Evolutionary conservation across 2,888 invertebrate genomes (phyloP).

Genomic region (Melinaea marsaeus): DNA sequence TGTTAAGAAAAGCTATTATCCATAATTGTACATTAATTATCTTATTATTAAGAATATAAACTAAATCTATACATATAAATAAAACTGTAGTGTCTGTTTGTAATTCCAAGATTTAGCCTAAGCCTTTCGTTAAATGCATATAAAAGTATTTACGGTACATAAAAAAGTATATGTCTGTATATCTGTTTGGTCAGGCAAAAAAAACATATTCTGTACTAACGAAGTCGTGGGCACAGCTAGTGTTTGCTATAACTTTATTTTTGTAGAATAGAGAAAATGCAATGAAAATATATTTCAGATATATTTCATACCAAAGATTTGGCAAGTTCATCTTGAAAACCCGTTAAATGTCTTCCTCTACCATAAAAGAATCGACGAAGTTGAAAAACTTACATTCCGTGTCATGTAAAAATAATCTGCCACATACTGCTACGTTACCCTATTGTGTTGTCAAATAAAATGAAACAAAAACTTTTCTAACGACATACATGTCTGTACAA

Average conservation of each 20-base stretch:
- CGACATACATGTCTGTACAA: constrained; percentile 48
- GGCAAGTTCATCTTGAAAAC: constrained; percentile 14
- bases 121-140: no score
- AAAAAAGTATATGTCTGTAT: no score
- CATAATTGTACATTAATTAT: background rate
- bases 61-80: no score
- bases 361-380: constrained; percentile 13
- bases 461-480: constrained; percentile 41
- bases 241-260: no score
- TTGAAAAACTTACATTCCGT: constrained; percentile 17
- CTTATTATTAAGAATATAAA: no score
- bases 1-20: background rate
- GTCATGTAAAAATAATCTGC: constrained; percentile 18
- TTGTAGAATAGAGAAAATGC: no score
- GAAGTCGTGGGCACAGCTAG: no score
- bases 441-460: constrained; percentile 32
- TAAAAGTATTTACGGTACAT: no score
- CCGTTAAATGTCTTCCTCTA: constrained; percentile 12
- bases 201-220: no score
- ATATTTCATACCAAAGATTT: constrained; percentile 10
- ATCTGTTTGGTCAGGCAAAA: no score
- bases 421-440: constrained; percentile 16
- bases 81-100: no score
- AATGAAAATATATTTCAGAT: background rate
- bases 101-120: no score